These are phyloP conservation scores for Pristionchus japonicus DNA, from an alignment of 2,888 invertebrate genomes.

Conservation along the genomic window DNA sequence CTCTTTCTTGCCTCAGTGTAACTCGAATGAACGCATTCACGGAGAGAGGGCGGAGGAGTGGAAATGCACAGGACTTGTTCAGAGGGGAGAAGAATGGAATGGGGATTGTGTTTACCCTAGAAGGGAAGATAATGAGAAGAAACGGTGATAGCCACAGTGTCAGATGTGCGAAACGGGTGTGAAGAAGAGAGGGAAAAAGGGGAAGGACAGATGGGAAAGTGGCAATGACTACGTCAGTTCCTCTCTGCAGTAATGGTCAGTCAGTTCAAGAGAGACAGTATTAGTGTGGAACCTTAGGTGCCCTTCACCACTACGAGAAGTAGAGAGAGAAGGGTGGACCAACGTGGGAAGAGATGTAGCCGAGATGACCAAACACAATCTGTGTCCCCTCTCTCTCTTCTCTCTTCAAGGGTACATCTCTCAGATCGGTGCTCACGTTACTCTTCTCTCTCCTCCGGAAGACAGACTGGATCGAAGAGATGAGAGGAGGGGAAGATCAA, in stretches of 20 bases:
- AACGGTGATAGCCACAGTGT: slow-evolving; percentile 9
- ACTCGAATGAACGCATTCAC: slow-evolving; percentile 46
- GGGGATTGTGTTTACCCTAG: slow-evolving; percentile 18
- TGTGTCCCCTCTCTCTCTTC: slow-evolving; percentile 18
- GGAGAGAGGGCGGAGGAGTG: neutral
- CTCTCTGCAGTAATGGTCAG: neutral
- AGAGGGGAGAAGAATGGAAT: slow-evolving; percentile 24
- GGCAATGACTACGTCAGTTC: neutral
- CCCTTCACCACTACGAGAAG: slow-evolving; percentile 18
- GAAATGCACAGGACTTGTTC: slow-evolving; percentile 40
- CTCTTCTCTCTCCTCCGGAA: slow-evolving; percentile 18
- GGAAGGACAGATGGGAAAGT: neutral
- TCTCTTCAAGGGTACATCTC: slow-evolving; percentile 25
- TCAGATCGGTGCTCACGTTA: slow-evolving; percentile 33
- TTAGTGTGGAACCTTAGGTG: slow-evolving; percentile 18
- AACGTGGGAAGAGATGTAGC: slow-evolving; percentile 34
- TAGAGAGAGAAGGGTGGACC: neutral
- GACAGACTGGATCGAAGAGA: slow-evolving; percentile 7
- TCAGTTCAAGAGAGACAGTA: neutral
- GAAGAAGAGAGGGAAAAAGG: neutral
- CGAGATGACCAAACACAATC: slow-evolving; percentile 40
- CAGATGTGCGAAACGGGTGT: neutral
- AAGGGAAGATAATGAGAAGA: slow-evolving; percentile 28
- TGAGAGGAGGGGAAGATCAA: neutral
- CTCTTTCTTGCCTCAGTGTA: slow-evolving; percentile 37